phyloP scores from a whole-genome alignment of 2,797 vertebrate genomes.

The Sebastiscus albofasciatus region DNA sequence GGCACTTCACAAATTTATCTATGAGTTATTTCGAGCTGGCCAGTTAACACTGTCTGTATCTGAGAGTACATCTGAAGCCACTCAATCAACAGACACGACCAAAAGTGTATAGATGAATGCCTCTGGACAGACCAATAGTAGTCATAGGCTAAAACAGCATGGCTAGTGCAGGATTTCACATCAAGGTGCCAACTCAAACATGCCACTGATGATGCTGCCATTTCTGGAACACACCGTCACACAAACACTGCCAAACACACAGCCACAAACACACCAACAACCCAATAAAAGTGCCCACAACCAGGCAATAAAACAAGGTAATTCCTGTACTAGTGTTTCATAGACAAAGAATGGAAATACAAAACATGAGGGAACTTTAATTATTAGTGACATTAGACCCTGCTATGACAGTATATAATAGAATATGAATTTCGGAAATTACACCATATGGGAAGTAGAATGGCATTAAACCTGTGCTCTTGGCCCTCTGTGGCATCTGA shows the following conservation, averaged over 20 bases:
- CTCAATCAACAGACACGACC: not conserved
- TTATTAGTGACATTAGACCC: not conserved
- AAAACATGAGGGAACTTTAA: not conserved
- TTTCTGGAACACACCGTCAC: slow-evolving; percentile 68
- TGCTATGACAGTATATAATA: not conserved
- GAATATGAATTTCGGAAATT: not conserved
- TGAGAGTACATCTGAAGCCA: not conserved
- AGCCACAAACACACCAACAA: slow-evolving; percentile 27
- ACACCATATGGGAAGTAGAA: not conserved
- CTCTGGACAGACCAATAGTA: slow-evolving; percentile 8
- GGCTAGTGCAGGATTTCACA: slow-evolving; percentile 57
- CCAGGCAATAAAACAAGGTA: slow-evolving; percentile 35
- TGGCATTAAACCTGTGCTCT: not conserved
- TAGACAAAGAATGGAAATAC: not conserved
- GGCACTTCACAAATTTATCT: slow-evolving; percentile 21
- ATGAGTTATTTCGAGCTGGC: slow-evolving; percentile 32
- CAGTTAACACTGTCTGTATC: slow-evolving; percentile 23
- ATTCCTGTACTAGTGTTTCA: slow-evolving; percentile 20
- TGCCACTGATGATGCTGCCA: slow-evolving; percentile 64
- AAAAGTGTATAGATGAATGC: slow-evolving; percentile 23
- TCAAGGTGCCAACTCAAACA: slow-evolving; percentile 72
- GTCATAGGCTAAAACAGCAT: slow-evolving; percentile 35
- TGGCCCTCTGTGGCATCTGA: too few species aligned
- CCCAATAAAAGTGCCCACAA: slow-evolving; percentile 47
- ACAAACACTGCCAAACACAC: slow-evolving; percentile 34